Evolutionary conservation across 2,113 vertebrate species (phyloP).

Genomic region (Rafetus swinhoei): DNA sequence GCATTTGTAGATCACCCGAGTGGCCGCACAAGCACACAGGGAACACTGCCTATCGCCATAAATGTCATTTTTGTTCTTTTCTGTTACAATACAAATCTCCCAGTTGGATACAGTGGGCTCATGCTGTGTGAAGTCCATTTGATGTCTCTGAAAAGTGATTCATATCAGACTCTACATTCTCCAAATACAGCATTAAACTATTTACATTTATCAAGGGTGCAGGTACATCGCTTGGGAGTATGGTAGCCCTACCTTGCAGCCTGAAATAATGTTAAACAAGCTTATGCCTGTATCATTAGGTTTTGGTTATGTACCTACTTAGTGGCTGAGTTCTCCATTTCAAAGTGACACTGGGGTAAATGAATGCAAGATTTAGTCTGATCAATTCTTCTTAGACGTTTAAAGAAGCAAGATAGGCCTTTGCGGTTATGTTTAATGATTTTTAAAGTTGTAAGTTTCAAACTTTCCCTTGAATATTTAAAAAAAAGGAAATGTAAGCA

Average conservation of each 20-base stretch:
- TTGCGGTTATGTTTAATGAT: not conserved
- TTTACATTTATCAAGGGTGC: not conserved
- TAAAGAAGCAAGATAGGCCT: not conserved
- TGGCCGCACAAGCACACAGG: too few species aligned
- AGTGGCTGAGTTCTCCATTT: not conserved
- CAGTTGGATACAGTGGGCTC: not conserved
- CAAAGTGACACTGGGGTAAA: not conserved
- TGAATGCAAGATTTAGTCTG: not conserved
- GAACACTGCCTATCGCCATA: not conserved
- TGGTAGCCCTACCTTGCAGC: not conserved
- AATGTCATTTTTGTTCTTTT: not conserved
- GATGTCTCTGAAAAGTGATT: not conserved
- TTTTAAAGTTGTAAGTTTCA: not conserved
- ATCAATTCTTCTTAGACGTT: not conserved
- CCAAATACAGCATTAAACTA: not conserved
- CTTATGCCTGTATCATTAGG: not conserved
- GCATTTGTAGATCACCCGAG: too few species aligned
- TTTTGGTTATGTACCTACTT: not conserved
- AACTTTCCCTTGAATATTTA: not conserved
- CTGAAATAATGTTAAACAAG: not conserved
- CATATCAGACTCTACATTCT: not conserved
- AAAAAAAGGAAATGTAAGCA: slow-evolving; percentile 47
- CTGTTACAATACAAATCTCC: not conserved
- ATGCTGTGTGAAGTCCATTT: fast-evolving
- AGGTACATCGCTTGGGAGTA: not conserved